Percentiles rank a stretch among this genome's conserved stretches.
Conservation (phyloP, 2,797 vertebrate genomes). For the Argya squamiceps region DNA sequence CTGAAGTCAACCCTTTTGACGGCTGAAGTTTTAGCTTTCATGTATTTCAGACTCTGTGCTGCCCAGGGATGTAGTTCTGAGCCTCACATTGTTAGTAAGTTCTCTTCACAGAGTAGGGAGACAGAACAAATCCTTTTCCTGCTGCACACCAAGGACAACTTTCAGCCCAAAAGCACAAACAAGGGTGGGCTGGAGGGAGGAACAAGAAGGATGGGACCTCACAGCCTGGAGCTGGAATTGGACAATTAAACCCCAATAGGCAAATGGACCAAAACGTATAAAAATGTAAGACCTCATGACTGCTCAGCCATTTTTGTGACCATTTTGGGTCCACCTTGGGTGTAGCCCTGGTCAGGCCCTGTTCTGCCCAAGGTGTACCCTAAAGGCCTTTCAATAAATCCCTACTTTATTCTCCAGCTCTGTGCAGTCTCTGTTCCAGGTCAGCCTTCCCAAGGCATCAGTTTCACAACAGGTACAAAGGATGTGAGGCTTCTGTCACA, state of each 20-base stretch:
- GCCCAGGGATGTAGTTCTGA: neutral
- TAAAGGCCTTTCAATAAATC: neutral
- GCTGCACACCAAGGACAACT: neutral
- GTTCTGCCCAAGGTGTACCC: neutral
- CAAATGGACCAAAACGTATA: neutral
- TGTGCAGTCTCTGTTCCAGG: neutral
- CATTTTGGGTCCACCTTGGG: neutral
- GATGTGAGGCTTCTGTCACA: neutral
- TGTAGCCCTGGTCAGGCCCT: neutral
- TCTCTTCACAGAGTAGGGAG: neutral
- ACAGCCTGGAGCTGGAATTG: neutral
- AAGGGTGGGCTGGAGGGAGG: neutral
- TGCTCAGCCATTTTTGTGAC: neutral
- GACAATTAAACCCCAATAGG: neutral
- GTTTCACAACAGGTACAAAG: neutral
- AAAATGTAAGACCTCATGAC: neutral
- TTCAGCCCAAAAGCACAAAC: neutral
- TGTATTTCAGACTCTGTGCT: neutral
- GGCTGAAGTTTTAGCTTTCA: neutral
- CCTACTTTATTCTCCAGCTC: neutral
- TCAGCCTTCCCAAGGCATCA: neutral
- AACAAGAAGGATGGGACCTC: neutral
- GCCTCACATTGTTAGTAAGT: accelerated
- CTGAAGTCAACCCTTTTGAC: neutral
- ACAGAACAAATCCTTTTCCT: neutral